Evolutionary conservation across 2,797 vertebrate genomes (phyloP).

Genomic region (Hydrocynus forskahlii): DNA sequence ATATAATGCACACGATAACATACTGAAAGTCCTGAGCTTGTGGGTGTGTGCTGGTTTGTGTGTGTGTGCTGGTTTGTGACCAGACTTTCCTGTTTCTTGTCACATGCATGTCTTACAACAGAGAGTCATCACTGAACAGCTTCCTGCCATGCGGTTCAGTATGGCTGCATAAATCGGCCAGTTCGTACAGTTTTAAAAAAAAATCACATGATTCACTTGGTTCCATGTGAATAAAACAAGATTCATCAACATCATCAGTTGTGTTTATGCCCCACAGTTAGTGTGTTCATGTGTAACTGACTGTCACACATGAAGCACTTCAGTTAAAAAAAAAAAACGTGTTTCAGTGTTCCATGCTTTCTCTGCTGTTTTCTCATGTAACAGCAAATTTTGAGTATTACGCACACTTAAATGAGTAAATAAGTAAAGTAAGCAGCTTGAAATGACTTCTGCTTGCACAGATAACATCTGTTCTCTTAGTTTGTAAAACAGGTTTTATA

Average conservation of each 20-base stretch:
- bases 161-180: background rate
- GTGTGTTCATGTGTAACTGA: background rate
- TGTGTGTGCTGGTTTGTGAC: slow-evolving; percentile 10
- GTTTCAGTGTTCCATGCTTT: too few relatives aligned
- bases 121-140: background rate
- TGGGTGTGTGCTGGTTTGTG: background rate
- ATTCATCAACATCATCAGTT: background rate
- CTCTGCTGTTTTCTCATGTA: too few relatives aligned
- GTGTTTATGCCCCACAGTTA: background rate
- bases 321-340: background rate
- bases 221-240: background rate
- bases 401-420: too few relatives aligned
- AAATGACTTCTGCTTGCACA: too few relatives aligned
- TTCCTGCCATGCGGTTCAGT: slow-evolving; percentile 6
- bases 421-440: too few relatives aligned
- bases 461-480: too few relatives aligned
- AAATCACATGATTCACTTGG: background rate
- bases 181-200: background rate
- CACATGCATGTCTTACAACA: slow-evolving; percentile 51
- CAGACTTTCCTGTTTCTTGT: slow-evolving; percentile 58
- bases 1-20: background rate
- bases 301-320: background rate
- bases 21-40: background rate
- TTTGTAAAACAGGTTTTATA: too few relatives aligned
- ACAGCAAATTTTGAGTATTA: too few relatives aligned